Base-by-base conservation (phyloP, 2,888 invertebrate genomes). In the Ischnus inquisitorius region DNA sequence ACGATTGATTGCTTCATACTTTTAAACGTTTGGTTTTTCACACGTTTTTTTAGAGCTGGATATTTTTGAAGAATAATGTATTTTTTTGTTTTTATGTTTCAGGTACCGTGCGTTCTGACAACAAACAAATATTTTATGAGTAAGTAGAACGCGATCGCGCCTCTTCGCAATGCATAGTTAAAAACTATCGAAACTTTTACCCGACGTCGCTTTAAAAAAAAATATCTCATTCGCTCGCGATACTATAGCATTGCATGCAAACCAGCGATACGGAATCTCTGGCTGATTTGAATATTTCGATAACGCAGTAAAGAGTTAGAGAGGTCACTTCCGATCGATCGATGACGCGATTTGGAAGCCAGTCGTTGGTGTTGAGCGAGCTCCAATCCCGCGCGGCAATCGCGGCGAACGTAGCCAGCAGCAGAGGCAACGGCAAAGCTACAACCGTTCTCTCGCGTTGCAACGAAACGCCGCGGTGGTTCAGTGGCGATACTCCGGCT, bases 401-500 rank as follows among this genome's bases (percentile, higher is more conserved):
- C 81, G 60, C 48, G 78, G 60, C 34, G 46, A 80, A 12, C 77
- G 68, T 71, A 78, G 82, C 67, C 75, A 71, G 64, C 57, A 80
- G 68, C 69, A 71, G 64, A 48, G 78, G 68, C 69, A 65, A 85
- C 51, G 48, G 51, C 71, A 71, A 79, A 79, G 69, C 80, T 71
- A 77, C 71, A 75, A 81, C 68, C 69, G 71, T 71, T 72, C 64
- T 76, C 65, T 51, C 43, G 68, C 51, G 76, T 74, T 51, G 79
- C 62, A 76, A 68, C 82, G 79, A 79, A 54, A 46, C 19, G 65
- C 67, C 68, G 79, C 80, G 72, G 34, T 76, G 77, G 72, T 80
- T 62, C 76, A 54, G 67, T 65, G 79, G 80, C 60, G 88, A 82
- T 74, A 78, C 78, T 85, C 87, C 87, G 34, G 88, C 88, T 90